phyloP scores from a whole-genome alignment of 2,113 vertebrate species.

The Myotis davidii region DNA sequence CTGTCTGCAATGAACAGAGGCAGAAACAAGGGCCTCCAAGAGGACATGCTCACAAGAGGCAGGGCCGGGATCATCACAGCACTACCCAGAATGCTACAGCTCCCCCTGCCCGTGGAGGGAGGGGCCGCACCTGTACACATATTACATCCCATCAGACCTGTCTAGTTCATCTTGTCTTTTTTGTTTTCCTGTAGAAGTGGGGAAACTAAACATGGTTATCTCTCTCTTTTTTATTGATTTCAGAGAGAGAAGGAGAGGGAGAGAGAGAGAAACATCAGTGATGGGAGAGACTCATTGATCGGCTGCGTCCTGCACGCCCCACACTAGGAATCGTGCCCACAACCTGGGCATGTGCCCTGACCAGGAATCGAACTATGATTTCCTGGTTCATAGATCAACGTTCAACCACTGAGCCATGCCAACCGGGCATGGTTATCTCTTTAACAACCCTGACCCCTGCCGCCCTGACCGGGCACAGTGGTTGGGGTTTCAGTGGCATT shows the following conservation, averaged over 20 bases:
- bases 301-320: no score
- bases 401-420: no score
- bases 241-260: no score
- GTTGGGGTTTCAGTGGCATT: no score
- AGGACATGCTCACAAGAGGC: no score
- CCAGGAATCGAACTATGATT: no score
- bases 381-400: no score
- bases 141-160: background rate
- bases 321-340: no score
- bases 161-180: background rate
- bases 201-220: background rate
- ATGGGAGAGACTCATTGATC: no score
- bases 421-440: background rate
- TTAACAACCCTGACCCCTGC: background rate
- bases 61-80: accelerated
- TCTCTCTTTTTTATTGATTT: background rate
- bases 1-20: background rate
- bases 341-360: no score
- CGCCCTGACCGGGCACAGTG: background rate
- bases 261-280: no score
- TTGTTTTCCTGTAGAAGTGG: no score
- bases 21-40: background rate
- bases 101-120: accelerated
- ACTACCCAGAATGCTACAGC: accelerated
- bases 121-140: accelerated